A percentile compares a stretch with the other conserved stretches of the same genome.
Evolutionary conservation across 2,113 vertebrate genomes (phyloP).

Genomic region (Epinephelus moara): DNA sequence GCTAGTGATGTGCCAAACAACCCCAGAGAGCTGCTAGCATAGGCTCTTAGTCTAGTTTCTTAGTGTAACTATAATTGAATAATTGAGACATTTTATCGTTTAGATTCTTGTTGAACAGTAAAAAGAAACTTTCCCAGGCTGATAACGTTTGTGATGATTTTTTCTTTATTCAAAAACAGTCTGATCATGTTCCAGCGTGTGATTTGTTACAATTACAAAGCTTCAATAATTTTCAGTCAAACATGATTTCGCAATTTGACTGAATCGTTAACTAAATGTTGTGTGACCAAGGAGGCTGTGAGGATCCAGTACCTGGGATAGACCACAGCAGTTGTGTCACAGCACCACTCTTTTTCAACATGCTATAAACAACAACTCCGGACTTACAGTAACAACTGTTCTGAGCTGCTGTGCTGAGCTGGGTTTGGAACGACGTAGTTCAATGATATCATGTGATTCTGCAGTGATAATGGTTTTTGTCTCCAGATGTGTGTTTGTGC

Average conservation of each 20-base stretch:
- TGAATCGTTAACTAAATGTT: background rate
- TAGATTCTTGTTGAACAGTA: background rate
- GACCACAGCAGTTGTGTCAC: background rate
- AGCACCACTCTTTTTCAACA: background rate
- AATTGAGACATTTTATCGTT: constrained; percentile 11
- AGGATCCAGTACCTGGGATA: background rate
- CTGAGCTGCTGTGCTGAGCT: background rate
- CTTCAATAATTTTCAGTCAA: background rate
- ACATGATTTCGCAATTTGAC: background rate
- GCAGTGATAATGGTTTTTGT: constrained; percentile 9
- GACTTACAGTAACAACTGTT: background rate
- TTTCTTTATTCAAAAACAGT: constrained; percentile 5
- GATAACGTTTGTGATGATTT: constrained; percentile 32
- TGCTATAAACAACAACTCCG: background rate
- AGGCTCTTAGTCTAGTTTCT: background rate
- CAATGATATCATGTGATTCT: background rate
- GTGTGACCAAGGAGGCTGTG: background rate
- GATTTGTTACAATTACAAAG: constrained; percentile 13
- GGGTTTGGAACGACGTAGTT: background rate
- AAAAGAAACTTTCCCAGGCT: constrained; percentile 46
- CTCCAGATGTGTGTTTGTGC: constrained; percentile 18
- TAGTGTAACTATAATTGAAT: background rate
- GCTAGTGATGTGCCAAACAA: background rate
- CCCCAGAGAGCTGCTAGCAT: background rate
- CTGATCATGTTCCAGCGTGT: constrained; percentile 28